Evolutionary conservation across 2,113 vertebrate species (phyloP).

Genomic region (Carollia perspicillata): DNA sequence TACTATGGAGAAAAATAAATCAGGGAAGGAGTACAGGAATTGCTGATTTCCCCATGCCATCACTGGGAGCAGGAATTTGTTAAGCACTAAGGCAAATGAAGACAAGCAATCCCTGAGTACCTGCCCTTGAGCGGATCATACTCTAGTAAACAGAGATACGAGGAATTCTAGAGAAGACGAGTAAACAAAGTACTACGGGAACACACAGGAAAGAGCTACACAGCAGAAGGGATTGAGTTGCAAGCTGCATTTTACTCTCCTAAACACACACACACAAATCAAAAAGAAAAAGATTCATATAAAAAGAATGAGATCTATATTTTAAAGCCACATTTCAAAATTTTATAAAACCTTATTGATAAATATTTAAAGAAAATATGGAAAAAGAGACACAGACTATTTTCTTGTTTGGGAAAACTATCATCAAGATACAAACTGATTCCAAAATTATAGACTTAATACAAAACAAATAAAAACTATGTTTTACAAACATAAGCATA

Average conservation of each 20-base stretch:
- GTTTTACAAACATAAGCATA: background rate
- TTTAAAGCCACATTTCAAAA: slow-evolving; percentile 14
- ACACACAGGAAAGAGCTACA: background rate
- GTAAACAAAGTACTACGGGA: background rate
- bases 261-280: background rate
- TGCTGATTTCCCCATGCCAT: background rate
- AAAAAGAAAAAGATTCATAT: background rate
- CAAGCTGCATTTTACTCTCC: background rate
- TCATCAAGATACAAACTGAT: background rate
- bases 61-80: background rate
- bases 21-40: background rate
- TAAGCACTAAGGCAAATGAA: slow-evolving; percentile 13
- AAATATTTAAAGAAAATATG: background rate
- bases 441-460: background rate
- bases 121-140: background rate
- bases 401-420: slow-evolving; percentile 24
- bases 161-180: background rate
- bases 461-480: slow-evolving; percentile 11
- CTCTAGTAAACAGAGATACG: background rate
- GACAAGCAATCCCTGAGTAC: background rate
- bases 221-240: background rate
- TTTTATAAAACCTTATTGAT: background rate
- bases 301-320: background rate
- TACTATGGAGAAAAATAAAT: background rate
- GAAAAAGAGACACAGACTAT: background rate